Percentiles rank a stretch among this genome's conserved stretches.
Evolutionary conservation across 2,797 vertebrate genomes (phyloP).

Genomic region (Morelia viridis): DNA sequence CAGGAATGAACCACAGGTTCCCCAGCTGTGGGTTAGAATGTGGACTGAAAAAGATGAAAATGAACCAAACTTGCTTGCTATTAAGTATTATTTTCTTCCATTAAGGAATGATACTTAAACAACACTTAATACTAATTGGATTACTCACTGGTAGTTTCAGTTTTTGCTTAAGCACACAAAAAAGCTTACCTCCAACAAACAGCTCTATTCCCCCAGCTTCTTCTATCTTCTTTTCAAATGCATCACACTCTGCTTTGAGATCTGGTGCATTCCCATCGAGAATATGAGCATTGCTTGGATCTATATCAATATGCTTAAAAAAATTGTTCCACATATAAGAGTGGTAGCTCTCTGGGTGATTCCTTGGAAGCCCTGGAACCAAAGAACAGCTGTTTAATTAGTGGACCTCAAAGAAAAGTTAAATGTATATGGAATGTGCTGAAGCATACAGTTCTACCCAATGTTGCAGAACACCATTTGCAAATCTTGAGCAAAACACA

Average conservation of each 20-base stretch:
- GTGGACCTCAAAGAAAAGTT: background rate
- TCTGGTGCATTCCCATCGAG: slow-evolving; percentile 80
- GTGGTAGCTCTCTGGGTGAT: slow-evolving; percentile 83
- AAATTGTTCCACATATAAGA: slow-evolving; percentile 87
- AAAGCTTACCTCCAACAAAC: slow-evolving; percentile 78
- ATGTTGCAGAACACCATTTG: background rate
- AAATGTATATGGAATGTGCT: background rate
- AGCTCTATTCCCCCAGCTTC: slow-evolving; percentile 82
- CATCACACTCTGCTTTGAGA: slow-evolving; percentile 79
- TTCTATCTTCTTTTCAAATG: slow-evolving; percentile 81
- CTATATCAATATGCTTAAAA: slow-evolving; percentile 83
- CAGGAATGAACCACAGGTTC: no score
- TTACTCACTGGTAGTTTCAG: background rate
- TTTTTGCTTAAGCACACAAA: background rate
- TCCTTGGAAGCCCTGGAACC: slow-evolving; percentile 78
- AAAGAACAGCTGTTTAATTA: background rate
- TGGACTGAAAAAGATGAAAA: background rate
- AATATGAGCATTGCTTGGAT: slow-evolving; percentile 80
- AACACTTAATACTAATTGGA: background rate
- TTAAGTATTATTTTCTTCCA: background rate
- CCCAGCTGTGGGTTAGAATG: no score
- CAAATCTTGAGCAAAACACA: background rate
- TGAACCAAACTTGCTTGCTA: background rate
- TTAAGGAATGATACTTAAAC: background rate
- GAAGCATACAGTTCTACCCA: background rate